Percentiles rank a stretch among this genome's conserved stretches.
These are phyloP conservation scores for Astreopora myriophthalma DNA, from an alignment of 64 coral and sea anemone species.

Conservation along the genomic window DNA sequence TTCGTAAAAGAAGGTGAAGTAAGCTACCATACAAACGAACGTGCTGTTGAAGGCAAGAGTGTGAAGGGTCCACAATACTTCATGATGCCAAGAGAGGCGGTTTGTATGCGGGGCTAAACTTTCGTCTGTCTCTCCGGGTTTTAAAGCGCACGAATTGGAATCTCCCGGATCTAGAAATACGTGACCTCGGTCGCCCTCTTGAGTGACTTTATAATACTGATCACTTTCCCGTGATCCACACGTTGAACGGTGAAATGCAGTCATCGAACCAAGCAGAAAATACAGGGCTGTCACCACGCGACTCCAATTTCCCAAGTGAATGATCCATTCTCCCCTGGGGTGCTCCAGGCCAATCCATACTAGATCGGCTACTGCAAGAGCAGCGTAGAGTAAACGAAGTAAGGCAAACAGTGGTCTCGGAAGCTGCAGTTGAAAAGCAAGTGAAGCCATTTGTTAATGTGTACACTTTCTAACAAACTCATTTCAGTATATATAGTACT, in stretches of 20 bases:
- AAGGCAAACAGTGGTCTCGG: constrained; percentile 50
- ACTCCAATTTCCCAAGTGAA: constrained; percentile 65
- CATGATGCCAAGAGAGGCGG: constrained; percentile 52
- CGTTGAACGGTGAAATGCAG: constrained; percentile 9
- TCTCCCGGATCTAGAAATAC: not conserved
- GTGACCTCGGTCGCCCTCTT: not conserved
- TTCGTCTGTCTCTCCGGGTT: constrained; percentile 54
- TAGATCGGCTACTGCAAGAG: not conserved
- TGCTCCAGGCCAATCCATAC: constrained; percentile 37
- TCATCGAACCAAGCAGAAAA: constrained; percentile 43
- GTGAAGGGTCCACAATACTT: constrained; percentile 58
- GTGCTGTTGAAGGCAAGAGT: constrained; percentile 34
- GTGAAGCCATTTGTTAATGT: too few relatives aligned
- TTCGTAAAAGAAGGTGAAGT: constrained; percentile 52
- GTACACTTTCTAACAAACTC: not conserved
- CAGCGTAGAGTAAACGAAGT: constrained; percentile 9
- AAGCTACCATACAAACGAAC: constrained; percentile 30
- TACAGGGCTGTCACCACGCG: constrained; percentile 29
- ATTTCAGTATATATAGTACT: not conserved
- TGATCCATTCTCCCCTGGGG: not conserved
- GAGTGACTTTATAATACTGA: not conserved
- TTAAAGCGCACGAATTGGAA: constrained; percentile 60
- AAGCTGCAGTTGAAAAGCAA: constrained; percentile 9
- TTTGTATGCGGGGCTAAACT: not conserved
- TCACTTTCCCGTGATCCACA: constrained; percentile 26